Conservation (phyloP, 2,113 vertebrate species). For the Scatophagus argus region DNA sequence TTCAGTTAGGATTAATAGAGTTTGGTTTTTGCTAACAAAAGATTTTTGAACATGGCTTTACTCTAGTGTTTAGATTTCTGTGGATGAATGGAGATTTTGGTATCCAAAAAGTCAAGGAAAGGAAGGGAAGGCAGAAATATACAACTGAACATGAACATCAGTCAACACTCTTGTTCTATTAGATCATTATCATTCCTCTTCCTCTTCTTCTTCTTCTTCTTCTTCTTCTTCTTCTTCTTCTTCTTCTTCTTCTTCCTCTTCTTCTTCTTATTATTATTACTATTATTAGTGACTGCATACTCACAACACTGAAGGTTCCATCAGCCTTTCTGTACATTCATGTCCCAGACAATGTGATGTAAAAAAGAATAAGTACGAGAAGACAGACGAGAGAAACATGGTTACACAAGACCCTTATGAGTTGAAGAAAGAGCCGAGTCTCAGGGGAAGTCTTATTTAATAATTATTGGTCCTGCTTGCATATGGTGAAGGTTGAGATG, state of each 20-base stretch:
- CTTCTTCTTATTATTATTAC: background rate
- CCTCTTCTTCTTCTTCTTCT: too few relatives aligned
- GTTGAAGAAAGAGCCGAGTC: background rate
- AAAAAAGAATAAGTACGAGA: slow-evolving; percentile 2
- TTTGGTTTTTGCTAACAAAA: too few relatives aligned
- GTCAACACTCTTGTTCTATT: background rate
- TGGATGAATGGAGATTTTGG: background rate
- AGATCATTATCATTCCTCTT: background rate
- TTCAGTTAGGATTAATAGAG: background rate
- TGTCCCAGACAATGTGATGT: slow-evolving; percentile 5
- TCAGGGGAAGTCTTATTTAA: slow-evolving; percentile 16
- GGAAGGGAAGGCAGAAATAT: background rate
- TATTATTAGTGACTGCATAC: background rate
- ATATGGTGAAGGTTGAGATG: background rate
- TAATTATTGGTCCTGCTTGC: slow-evolving; percentile 7
- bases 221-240: too few relatives aligned
- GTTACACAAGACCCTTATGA: slow-evolving; percentile 36
- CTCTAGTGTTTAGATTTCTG: too few relatives aligned
- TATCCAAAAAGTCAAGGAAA: background rate
- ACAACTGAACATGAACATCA: background rate
- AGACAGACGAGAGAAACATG: background rate
- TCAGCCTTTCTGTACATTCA: slow-evolving; percentile 2
- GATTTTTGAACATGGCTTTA: too few relatives aligned
- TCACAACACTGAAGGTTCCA: slow-evolving; percentile 11
- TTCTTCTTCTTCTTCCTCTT: too few relatives aligned